Percentiles rank a stretch among this genome's conserved stretches.
These are phyloP conservation scores for Drosophila paramelanica DNA, from an alignment of 2,888 invertebrate species.

Conservation along the genomic window DNA sequence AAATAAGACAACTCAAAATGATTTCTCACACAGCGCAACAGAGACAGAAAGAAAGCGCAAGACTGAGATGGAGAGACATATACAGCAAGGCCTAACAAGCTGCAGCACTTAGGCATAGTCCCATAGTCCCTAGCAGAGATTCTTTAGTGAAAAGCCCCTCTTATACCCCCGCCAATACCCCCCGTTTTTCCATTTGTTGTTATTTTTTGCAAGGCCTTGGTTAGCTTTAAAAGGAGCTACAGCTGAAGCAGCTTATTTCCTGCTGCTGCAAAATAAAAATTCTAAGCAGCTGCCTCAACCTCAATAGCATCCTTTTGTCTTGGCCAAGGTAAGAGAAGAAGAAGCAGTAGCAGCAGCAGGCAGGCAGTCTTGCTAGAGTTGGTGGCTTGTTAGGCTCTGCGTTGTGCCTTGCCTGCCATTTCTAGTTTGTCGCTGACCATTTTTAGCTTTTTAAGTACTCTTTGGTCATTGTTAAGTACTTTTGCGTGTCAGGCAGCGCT, in stretches of 20 bases:
- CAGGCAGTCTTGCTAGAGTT: constrained; percentile 17
- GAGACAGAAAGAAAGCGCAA: constrained; percentile 34
- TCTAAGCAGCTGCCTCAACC: constrained; percentile 60
- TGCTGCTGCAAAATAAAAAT: constrained; percentile 62
- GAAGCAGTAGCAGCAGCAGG: constrained; percentile 2
- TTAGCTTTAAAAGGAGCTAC: constrained; percentile 77
- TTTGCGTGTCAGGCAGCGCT: constrained; percentile 74
- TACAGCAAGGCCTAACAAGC: constrained; percentile 70
- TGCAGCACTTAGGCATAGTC: constrained; percentile 53
- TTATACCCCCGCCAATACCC: neutral
- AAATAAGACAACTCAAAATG: constrained; percentile 64
- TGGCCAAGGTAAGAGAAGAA: constrained; percentile 45
- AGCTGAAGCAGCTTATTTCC: constrained; percentile 68
- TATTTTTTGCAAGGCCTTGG: constrained; percentile 60
- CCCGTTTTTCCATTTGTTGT: constrained; percentile 29
- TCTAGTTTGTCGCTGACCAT: constrained; percentile 76
- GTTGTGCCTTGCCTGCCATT: constrained; percentile 56
- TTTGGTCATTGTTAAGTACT: constrained; percentile 82
- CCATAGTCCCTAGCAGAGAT: constrained; percentile 31
- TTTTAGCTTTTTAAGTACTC: constrained; percentile 79
- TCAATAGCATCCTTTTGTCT: constrained; percentile 72
- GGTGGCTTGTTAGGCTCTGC: constrained; percentile 59
- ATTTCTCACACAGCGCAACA: constrained; percentile 74
- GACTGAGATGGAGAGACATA: constrained; percentile 18
- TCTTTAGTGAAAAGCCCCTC: constrained; percentile 17